Evolutionary conservation across 2,113 vertebrate species (phyloP), one percentile per base, ranked within the genome.

Genomic region (Bothrops jararaca): DNA sequence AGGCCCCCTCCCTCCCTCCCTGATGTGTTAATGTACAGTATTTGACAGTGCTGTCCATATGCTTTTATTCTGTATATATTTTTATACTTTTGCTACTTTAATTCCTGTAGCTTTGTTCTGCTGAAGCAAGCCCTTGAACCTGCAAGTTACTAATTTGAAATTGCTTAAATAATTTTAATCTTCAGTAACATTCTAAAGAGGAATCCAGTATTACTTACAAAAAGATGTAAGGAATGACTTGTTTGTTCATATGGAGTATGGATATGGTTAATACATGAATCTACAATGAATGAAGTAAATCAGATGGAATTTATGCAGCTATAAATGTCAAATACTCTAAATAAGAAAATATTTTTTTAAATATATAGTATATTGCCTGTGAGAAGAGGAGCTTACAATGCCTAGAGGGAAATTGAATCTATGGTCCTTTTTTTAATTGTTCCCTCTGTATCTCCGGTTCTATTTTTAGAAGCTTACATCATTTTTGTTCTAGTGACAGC

Each of bases 391-490:
- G 86, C 80, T 89, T 89, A 69, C 20, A 60, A 95, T 94, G 94
- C 93, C 89, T 4, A 5, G 45, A 92, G 93, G 93, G 94, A 96
- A 96, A 96, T 94, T 94, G 94, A 96, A 96, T 95, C 95, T 93
- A 52, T 94, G 93, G 91, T 97, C 93, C 96, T 97, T 97, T 86
- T 97, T 97, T 97, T n/a, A n/a, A 97, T 98, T 98, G 97, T 97
- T 98, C 97, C 96, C 97, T 96, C 94, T 96, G 95, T 97, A 97
- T 95, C 92, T 96, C 97, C 97, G 97, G 88, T 97, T 97, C 98
- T 99, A 99, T 98, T 98, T 99, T 98, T 98, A 99, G 98, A 98
- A 97, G 98, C 98, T 99, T 98, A 98, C 98, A 98, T 99, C 98
- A 99, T 97, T 98, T 97, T 96, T 85, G 96, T 96, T 97, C 97